phyloP scores from a whole-genome alignment of 1,140 invertebrate species.

The Pseudobourletiella spinata region DNA sequence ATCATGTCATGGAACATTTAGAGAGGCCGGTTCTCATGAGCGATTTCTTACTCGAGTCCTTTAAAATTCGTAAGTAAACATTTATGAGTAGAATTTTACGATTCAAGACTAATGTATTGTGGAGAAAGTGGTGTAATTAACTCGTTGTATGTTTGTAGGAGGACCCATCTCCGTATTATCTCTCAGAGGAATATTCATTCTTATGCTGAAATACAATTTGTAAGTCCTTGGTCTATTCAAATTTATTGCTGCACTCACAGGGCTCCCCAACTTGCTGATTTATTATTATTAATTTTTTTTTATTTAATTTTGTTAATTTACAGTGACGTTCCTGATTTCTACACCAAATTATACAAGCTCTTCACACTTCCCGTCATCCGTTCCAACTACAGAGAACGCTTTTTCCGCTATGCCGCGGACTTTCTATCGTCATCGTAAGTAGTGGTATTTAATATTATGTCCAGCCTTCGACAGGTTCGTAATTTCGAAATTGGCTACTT shows the following conservation, averaged over 20 bases:
- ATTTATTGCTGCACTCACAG: too few relatives aligned
- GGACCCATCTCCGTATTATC: slow-evolving; percentile 79
- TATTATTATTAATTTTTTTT: slow-evolving; percentile 7
- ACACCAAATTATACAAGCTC: slow-evolving; percentile 84
- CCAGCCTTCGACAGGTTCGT: too few relatives aligned
- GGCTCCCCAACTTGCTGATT: too few relatives aligned
- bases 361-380: slow-evolving; percentile 82
- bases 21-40: slow-evolving; percentile 71
- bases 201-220: slow-evolving; percentile 86
- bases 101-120: neutral
- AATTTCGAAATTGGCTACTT: slow-evolving; percentile 14
- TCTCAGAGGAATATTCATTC: slow-evolving; percentile 81
- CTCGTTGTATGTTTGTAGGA: slow-evolving; percentile 54
- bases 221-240: slow-evolving; percentile 41
- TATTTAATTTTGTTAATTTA: slow-evolving; percentile 36
- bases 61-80: slow-evolving; percentile 57
- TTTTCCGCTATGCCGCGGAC: slow-evolving; percentile 77
- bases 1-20: slow-evolving; percentile 70
- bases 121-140: neutral
- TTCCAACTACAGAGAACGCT: slow-evolving; percentile 74
- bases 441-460: too few relatives aligned
- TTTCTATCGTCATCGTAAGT: slow-evolving; percentile 85
- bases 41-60: slow-evolving; percentile 85
- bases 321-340: slow-evolving; percentile 88
- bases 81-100: neutral